These are phyloP conservation scores for Stomorhina lunata DNA, from an alignment of 2,888 invertebrate genomes.

Conservation along the genomic window DNA sequence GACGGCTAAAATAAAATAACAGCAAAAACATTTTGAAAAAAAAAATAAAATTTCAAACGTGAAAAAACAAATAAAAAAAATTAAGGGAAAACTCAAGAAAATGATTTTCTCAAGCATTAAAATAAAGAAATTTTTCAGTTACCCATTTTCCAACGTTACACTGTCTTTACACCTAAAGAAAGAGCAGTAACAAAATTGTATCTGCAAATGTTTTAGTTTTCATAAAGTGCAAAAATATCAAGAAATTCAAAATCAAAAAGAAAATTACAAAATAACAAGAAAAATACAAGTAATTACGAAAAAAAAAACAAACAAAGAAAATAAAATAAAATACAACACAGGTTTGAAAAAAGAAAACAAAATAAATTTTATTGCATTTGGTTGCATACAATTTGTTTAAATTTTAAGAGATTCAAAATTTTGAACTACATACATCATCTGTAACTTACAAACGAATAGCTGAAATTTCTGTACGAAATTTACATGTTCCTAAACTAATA, in stretches of 20 bases:
- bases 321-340: slow-evolving; percentile 1
- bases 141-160: background rate
- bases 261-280: slow-evolving; percentile 19
- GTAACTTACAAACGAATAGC: too few relatives aligned
- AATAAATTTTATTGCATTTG: too few relatives aligned
- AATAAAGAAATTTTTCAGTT: background rate
- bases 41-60: slow-evolving; percentile 24
- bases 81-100: slow-evolving; percentile 22
- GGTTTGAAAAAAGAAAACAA: slow-evolving; percentile 5
- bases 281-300: slow-evolving; percentile 10
- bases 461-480: too few relatives aligned
- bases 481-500: too few relatives aligned
- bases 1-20: slow-evolving; percentile 36
- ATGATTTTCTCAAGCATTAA: slow-evolving; percentile 16
- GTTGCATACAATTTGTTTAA: too few relatives aligned
- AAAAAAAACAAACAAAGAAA: slow-evolving; percentile 4
- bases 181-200: slow-evolving; percentile 16
- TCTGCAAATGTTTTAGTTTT: slow-evolving; percentile 9
- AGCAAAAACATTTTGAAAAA: slow-evolving; percentile 1
- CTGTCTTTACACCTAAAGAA: slow-evolving; percentile 3
- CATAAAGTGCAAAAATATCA: slow-evolving; percentile 33
- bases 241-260: slow-evolving; percentile 28
- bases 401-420: too few relatives aligned
- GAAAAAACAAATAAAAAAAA: slow-evolving; percentile 14
- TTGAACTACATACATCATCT: too few relatives aligned